These are phyloP conservation scores for Beris morrisii DNA, from an alignment of 2,888 invertebrate genomes.

Conservation along the genomic window DNA sequence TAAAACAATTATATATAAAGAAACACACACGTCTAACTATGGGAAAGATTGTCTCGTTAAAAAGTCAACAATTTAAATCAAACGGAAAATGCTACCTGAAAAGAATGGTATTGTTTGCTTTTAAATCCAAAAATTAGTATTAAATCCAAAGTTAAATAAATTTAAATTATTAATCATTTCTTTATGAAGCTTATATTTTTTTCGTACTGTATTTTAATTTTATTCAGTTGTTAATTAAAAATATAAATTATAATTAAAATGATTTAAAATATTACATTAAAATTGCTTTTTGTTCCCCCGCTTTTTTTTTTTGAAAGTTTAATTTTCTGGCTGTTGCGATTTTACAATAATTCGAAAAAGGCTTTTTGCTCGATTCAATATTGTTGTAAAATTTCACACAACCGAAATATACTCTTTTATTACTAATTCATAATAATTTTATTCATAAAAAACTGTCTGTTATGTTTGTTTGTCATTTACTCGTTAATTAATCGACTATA, in stretches of 20 bases:
- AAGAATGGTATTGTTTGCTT: constrained; percentile 39
- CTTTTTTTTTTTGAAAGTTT: too few species aligned
- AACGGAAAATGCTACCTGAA: constrained; percentile 42
- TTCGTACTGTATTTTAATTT: constrained; percentile 4
- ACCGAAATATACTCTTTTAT: too few species aligned
- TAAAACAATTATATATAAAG: not conserved
- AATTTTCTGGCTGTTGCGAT: not conserved
- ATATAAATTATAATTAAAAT: constrained; percentile 7
- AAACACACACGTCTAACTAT: constrained; percentile 25
- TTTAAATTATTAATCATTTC: not conserved
- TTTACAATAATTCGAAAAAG: too few species aligned
- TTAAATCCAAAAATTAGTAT: not conserved
- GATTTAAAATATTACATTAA: constrained; percentile 1
- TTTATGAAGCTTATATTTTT: not conserved
- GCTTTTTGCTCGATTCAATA: too few species aligned
- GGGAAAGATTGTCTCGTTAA: constrained; percentile 40
- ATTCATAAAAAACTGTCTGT: too few species aligned
- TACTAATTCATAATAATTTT: too few species aligned
- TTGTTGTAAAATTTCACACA: too few species aligned
- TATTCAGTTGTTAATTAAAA: constrained; percentile 6
- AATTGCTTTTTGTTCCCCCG: not conserved
- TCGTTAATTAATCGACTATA: too few species aligned
- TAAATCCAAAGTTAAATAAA: not conserved
- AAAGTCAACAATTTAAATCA: constrained; percentile 42
- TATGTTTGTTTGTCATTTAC: too few species aligned